Conservation (phyloP, 2,113 vertebrate genomes). For the Mirza zaza region DNA sequence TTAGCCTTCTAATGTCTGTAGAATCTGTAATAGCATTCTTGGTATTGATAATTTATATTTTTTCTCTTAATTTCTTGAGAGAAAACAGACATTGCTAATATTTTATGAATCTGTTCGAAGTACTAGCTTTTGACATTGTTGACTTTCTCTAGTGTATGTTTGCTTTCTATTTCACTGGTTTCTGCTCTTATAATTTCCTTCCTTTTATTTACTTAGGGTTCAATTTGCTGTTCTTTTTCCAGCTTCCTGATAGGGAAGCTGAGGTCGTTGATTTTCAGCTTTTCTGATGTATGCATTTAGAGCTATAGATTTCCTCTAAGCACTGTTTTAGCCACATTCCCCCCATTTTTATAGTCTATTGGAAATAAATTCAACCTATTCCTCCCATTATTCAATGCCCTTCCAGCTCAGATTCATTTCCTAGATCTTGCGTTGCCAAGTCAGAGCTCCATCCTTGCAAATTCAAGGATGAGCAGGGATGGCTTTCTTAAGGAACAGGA, state of each 20-base stretch:
- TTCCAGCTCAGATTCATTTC: not conserved
- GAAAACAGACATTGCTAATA: constrained; percentile 26
- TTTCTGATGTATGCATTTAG: not conserved
- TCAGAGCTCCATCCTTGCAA: not conserved
- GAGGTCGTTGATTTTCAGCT: not conserved
- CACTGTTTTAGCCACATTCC: not conserved
- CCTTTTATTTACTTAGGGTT: constrained; percentile 13
- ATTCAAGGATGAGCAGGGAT: constrained; percentile 19
- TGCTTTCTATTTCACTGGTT: constrained; percentile 14
- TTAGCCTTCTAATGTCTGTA: not conserved
- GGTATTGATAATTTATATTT: not conserved
- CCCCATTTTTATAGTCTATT: not conserved
- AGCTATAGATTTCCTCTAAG: not conserved
- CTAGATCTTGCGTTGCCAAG: not conserved
- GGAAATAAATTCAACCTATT: constrained; percentile 11
- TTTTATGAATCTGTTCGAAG: constrained; percentile 40
- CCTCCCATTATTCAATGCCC: not conserved
- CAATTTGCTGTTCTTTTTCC: not conserved
- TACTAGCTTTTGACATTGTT: not conserved
- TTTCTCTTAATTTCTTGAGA: not conserved
- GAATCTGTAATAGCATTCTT: constrained; percentile 16
- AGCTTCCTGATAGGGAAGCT: not conserved
- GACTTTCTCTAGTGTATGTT: not conserved
- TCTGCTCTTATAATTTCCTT: constrained; percentile 24
- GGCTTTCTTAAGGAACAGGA: not conserved